Evolutionary conservation across 2,113 vertebrate species (phyloP), one percentile per base, ranked within the genome.

Genomic region (Chauna torquata): DNA sequence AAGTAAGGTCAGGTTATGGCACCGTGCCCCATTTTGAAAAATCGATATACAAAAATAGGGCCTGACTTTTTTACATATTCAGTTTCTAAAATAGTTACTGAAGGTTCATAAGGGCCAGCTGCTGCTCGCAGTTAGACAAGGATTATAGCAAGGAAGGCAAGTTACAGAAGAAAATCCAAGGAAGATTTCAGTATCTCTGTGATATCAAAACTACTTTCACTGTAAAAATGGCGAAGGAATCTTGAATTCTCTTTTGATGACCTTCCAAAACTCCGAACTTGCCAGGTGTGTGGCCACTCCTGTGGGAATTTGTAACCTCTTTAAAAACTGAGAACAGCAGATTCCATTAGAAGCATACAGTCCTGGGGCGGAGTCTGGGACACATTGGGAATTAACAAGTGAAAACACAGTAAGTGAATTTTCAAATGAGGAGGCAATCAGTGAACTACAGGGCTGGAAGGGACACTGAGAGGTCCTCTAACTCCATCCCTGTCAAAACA

Each of bases 261-360:
- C 44, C 30, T 86, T 91, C 90, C 94, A 94, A 75, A 36, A 32
- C 64, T 86, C 90, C 82, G 34, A 92, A 82, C 57, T 91, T 69
- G 72, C 92, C 95, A 96, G 96, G 95, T 96, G 69, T 61, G 28
- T 45, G 81, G 65, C 62, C 68, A n/a, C 22, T 93, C 80, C 78
- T 59, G 12, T 52, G 71, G 66, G 70, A 92, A 76, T 86, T 1
- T 65, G 24, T 64, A 79, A 92, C 75, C 52, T 88, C 58, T 84
- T 72, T 84, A 94, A 91, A 88, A 86, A 64, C 8, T 44, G 75
- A 92, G 55, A 96, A 64, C 44, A 94, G 59, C 69, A 81, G 72
- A 89, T 94, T 94, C 58, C 62, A 38, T 30, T 77, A 30, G n/a
- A 97, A 68, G 6, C 4, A 3, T 5, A 9, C 17, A 44, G 22